Conservation (phyloP, 2,888 invertebrate genomes). For the Resseliella maxima region DNA sequence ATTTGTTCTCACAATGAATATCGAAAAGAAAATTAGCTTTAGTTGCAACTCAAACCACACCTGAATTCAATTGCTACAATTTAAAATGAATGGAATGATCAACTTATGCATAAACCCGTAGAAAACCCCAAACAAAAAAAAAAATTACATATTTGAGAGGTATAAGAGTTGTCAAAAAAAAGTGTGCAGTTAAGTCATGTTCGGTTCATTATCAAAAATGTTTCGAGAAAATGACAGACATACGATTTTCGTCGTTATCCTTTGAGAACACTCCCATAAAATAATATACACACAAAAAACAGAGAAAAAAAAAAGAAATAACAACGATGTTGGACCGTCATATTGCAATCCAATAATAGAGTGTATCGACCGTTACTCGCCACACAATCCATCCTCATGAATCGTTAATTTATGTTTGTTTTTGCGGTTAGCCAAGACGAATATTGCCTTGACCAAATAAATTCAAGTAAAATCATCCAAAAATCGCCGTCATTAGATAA, state of each 20-base stretch:
- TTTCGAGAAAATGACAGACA: not conserved
- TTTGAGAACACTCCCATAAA: not conserved
- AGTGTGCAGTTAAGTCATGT: not conserved
- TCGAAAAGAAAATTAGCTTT: not conserved
- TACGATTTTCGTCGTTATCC: not conserved
- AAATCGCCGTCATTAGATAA: not conserved
- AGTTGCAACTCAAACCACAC: not conserved
- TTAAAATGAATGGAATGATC: not conserved
- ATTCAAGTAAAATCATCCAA: not conserved
- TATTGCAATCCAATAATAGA: not conserved
- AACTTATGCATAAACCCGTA: not conserved
- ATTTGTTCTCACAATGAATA: not conserved
- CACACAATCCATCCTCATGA: not conserved
- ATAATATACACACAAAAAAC: too few relatives aligned
- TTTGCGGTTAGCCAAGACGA: not conserved
- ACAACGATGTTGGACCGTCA: not conserved
- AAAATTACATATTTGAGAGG: not conserved
- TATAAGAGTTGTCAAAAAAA: not conserved
- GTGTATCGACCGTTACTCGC: not conserved
- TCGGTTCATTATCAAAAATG: not conserved
- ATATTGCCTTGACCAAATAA: conserved; percentile 11
- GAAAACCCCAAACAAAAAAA: not conserved
- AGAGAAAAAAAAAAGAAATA: not conserved
- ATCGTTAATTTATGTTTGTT: not conserved
- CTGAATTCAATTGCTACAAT: not conserved